Evolutionary conservation across 2,888 invertebrate species (phyloP).

Genomic region (Drosophila quinaria): DNA sequence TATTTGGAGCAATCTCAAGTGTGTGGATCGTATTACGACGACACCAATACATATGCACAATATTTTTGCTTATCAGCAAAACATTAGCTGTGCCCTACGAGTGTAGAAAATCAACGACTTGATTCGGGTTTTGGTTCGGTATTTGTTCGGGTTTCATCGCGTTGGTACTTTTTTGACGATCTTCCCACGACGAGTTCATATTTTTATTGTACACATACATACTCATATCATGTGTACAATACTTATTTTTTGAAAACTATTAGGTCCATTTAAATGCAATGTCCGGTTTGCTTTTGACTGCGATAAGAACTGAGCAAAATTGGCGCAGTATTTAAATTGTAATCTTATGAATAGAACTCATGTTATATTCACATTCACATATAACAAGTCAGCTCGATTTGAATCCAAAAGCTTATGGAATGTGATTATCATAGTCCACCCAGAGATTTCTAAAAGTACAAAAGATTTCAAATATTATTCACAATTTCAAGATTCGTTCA

Average conservation of each 20-base stretch:
- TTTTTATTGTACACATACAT: not conserved
- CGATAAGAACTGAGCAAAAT: constrained; percentile 4
- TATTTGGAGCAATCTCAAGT: not conserved
- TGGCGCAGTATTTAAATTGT: not conserved
- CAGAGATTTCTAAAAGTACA: constrained; percentile 49
- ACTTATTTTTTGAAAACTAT: not conserved
- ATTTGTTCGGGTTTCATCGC: not conserved
- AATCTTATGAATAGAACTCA: constrained; percentile 1
- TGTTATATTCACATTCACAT: not conserved
- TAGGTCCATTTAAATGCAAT: not conserved
- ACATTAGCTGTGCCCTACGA: not conserved
- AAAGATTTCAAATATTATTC: not conserved
- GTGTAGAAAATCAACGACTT: not conserved
- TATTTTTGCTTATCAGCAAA: not conserved
- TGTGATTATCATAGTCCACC: constrained; percentile 24
- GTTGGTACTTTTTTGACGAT: not conserved
- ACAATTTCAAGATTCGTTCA: not conserved
- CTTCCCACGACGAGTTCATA: constrained; percentile 5
- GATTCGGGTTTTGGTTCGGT: not conserved
- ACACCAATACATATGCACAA: not conserved
- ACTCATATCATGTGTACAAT: no score
- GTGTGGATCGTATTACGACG: not conserved
- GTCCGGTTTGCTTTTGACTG: not conserved
- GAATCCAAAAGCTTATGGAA: constrained; percentile 9
- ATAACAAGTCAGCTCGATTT: not conserved